Base-by-base conservation (phyloP, 2,113 vertebrate species). In the Camelus dromedarius region DNA sequence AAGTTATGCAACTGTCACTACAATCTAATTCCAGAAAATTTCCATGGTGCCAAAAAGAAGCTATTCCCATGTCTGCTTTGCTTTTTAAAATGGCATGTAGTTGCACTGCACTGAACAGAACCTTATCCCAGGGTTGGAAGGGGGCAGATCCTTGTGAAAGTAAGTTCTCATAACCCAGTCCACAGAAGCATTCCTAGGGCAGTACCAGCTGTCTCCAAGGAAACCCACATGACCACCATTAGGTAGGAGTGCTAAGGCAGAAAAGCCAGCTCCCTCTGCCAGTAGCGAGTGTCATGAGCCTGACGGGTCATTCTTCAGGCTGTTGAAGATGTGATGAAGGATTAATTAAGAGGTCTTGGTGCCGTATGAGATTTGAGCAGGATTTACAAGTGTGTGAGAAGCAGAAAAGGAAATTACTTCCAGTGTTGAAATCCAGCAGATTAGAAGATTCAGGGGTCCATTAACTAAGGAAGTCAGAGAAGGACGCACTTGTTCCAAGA, bases 271-370 rank as follows among this genome's bases (percentile, higher is more conserved):
- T 62, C 19, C 26, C 18, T 18, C 20, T 89, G 16, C 28, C 32
- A 79, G 69, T 50, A 83, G 35, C 14, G 18, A n/a, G 28, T 62
- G 5, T 30, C 60, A 19, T 22, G n/a, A 67, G 32, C n/a, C 70
- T 70, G 24, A 72, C 11, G 54, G 66, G 26, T 46, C 48, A 28
- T 91, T 86, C 46, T 77, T 85, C 42, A 72, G 48, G 38, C 12
- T 82, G 16, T 20, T 76, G 42, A 26, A 87, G 30, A 66, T 38
- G 42, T 69, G 66, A 75, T 5, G 18, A 52, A 75, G 26, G 81
- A 84, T 92, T 89, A 66, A 92, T 92, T 20, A 82, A 75, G 76
- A 92, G 60, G 42, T 58, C 58, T 77, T 54, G 14, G 48, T 77
- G 81, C 91, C 48, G 75, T 96, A 42, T 42, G 64, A 83, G n/a